These are phyloP conservation scores for Drosophila tanythrix DNA, from an alignment of 2,888 invertebrate species.

Conservation along the genomic window DNA sequence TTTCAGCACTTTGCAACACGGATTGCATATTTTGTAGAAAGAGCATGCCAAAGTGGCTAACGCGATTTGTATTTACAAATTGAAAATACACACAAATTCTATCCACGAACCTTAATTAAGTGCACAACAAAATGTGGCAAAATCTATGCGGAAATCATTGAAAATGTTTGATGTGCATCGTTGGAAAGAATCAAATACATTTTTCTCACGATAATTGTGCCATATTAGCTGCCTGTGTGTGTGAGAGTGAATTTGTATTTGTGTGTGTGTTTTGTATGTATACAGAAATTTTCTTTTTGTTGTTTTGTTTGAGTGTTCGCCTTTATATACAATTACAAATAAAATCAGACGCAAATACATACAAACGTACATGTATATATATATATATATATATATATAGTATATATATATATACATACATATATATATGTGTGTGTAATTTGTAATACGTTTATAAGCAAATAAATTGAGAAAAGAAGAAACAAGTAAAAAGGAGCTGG, in stretches of 20 bases:
- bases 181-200: conserved; percentile 2
- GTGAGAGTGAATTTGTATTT: conserved; percentile 11
- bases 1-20: conserved; percentile 33
- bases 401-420: no score
- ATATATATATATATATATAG: no score
- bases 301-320: conserved; percentile 51
- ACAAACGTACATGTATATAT: not conserved
- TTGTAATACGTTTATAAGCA: not conserved
- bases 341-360: not conserved
- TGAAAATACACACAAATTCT: conserved; percentile 5
- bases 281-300: conserved; percentile 52
- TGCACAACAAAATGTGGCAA: not conserved
- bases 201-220: conserved; percentile 36
- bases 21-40: conserved; percentile 29
- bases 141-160: not conserved
- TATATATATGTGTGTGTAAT: no score
- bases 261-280: conserved; percentile 48
- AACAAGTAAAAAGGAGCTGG: not conserved
- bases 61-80: conserved; percentile 36
- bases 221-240: conserved; percentile 8
- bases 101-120: not conserved
- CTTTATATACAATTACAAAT: conserved; percentile 38
- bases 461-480: not conserved
- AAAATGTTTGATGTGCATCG: not conserved
- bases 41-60: conserved; percentile 54